A percentile compares a stretch with the other conserved stretches of the same genome.
phyloP scores from a whole-genome alignment of 2,113 vertebrate genomes.

The Phylloscopus trochilus region DNA sequence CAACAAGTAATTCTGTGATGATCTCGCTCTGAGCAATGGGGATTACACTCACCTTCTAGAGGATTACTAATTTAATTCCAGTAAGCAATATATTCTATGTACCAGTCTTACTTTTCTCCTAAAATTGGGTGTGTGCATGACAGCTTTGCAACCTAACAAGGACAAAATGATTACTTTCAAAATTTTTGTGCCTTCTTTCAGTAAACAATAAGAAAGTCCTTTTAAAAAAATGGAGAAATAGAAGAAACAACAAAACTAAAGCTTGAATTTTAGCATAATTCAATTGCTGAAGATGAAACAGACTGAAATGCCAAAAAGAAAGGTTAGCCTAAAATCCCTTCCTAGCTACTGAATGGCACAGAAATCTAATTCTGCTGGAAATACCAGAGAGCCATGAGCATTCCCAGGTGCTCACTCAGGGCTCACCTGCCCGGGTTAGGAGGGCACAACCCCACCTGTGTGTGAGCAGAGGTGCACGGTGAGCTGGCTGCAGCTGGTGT shows the following conservation, averaged over 20 bases:
- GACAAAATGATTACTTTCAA: not conserved
- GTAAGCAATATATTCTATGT: not conserved
- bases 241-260: not conserved
- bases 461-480: accelerated
- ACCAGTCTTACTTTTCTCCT: not conserved
- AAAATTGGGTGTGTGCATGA: not conserved
- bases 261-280: not conserved
- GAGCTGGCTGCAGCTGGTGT: not conserved
- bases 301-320: not conserved
- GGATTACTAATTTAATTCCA: not conserved
- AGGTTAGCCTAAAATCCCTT: not conserved
- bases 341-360: not conserved
- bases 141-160: not conserved
- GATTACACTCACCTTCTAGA: not conserved
- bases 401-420: not conserved
- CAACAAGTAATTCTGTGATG: not conserved
- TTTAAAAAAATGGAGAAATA: not conserved
- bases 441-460: not conserved
- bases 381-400: not conserved
- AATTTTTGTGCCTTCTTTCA: not conserved
- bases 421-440: not conserved
- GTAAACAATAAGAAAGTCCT: not conserved
- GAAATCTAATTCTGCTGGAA: not conserved
- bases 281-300: not conserved
- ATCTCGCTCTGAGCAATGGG: not conserved